Evolutionary conservation across 35 echinoderm and acorn worm species (phyloP).

Genomic region (Nesometra sesokonis): DNA sequence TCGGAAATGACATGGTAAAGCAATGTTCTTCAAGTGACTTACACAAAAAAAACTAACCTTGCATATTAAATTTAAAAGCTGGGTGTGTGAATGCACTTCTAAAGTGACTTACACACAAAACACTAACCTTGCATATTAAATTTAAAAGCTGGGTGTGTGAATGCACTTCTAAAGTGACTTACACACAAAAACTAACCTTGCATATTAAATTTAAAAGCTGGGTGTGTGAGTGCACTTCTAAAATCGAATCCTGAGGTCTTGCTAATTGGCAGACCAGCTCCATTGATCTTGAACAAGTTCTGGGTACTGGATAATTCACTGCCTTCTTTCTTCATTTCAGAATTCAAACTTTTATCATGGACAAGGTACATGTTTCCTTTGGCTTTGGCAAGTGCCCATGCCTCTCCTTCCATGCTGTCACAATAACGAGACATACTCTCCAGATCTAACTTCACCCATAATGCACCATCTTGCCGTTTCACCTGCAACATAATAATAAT

Average conservation of each 20-base stretch:
- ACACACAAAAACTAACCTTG: conserved; percentile 34
- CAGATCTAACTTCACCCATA: conserved; percentile 91
- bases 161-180: too few relatives aligned
- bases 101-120: conserved; percentile 27
- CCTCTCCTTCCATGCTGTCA: conserved; percentile 85
- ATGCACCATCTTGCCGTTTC: conserved; percentile 32
- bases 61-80: conserved; percentile 50
- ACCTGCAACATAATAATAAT: conserved; percentile 23
- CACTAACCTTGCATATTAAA: conserved; percentile 27
- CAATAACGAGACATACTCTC: conserved; percentile 91
- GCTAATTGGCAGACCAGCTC: background rate
- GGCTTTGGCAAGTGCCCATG: conserved; percentile 65
- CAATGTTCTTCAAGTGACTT: too few relatives aligned
- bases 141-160: conserved; percentile 47
- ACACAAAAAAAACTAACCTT: conserved; percentile 31
- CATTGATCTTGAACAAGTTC: conserved; percentile 27
- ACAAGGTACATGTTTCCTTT: conserved; percentile 59
- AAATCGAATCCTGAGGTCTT: conserved; percentile 67
- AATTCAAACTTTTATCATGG: conserved; percentile 43
- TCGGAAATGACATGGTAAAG: too few relatives aligned
- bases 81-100: conserved; percentile 73
- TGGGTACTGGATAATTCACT: background rate
- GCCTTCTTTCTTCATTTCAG: conserved; percentile 21
- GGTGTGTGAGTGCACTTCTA: conserved; percentile 69
- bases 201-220: conserved; percentile 55